phyloP scores from a whole-genome alignment of 2,888 invertebrate genomes.

The Drosophila rellima region DNA sequence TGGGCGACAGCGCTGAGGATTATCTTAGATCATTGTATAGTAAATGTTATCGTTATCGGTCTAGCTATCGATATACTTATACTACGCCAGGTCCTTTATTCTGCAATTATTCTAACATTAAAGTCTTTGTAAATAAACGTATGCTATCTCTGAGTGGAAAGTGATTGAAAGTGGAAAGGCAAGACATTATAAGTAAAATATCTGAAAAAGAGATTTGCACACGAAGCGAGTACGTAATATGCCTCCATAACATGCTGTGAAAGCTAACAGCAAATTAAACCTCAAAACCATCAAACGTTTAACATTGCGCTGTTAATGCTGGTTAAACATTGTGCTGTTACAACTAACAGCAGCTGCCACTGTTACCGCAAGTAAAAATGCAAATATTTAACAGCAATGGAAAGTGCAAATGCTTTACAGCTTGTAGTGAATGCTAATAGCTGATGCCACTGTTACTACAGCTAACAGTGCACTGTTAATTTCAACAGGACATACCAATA shows the following conservation, averaged over 20 bases:
- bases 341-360: not conserved
- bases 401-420: not conserved
- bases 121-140: slow-evolving; percentile 7
- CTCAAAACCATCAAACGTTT: not conserved
- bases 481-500: not conserved
- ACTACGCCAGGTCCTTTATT: not conserved
- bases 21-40: not conserved
- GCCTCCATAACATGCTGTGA: not conserved
- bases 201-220: too few species aligned
- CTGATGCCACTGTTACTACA: not conserved
- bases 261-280: too few species aligned
- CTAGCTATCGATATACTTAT: not conserved
- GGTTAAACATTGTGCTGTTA: not conserved
- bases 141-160: not conserved
- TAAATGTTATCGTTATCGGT: slow-evolving; percentile 5
- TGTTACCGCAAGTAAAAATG: not conserved
- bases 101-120: not conserved
- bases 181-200: not conserved
- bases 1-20: slow-evolving; percentile 13
- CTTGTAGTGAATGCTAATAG: not conserved
- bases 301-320: not conserved
- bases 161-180: not conserved
- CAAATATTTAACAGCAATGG: not conserved
- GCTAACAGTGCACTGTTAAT: not conserved
- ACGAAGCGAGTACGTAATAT: not conserved